phyloP scores from a whole-genome alignment of 2,113 vertebrate species.

The Rousettus leschenaultii region DNA sequence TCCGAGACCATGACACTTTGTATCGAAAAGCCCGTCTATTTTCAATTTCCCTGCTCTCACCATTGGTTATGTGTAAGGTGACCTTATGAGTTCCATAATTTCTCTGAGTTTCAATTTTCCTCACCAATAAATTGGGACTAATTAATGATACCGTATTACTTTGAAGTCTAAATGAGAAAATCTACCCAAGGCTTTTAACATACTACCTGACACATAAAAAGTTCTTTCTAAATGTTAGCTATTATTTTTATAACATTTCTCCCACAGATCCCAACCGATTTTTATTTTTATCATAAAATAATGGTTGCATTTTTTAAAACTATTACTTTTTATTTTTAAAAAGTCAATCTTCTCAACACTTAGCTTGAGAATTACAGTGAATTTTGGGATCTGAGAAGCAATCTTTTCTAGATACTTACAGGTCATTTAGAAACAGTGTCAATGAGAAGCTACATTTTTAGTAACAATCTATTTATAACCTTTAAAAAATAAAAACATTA shows the following conservation, averaged over 20 bases:
- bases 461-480: background rate
- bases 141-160: background rate
- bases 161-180: background rate
- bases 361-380: background rate
- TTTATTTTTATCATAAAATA: background rate
- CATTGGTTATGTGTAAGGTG: background rate
- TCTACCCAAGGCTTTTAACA: background rate
- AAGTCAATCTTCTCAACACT: background rate
- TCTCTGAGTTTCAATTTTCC: constrained; percentile 1
- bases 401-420: background rate
- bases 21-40: background rate
- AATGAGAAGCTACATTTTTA: background rate
- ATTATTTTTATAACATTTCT: background rate
- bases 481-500: background rate
- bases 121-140: background rate
- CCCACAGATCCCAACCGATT: background rate
- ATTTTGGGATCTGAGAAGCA: background rate
- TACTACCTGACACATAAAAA: background rate
- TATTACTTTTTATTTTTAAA: background rate
- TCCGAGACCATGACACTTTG: background rate
- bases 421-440: background rate
- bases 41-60: background rate
- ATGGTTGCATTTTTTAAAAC: background rate
- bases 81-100: background rate
- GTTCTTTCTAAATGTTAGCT: background rate